A percentile compares a stretch with the other conserved stretches of the same genome.
phyloP scores from a whole-genome alignment of 1,140 invertebrate genomes.

The Aphis gossypii region DNA sequence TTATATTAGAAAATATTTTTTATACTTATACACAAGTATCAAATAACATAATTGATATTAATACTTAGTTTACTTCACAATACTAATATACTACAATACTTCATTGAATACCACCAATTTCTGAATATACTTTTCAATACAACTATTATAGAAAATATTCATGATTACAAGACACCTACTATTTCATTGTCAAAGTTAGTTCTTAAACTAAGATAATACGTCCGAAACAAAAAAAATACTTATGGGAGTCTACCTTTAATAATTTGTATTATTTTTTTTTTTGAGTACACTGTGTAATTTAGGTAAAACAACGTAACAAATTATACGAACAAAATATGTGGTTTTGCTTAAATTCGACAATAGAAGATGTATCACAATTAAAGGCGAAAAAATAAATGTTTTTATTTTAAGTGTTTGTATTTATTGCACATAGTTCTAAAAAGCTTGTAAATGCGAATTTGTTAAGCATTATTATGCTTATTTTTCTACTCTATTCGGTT shows the following conservation, averaged over 20 bases:
- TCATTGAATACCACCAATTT: background rate
- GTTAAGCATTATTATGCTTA: background rate
- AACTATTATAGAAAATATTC: background rate
- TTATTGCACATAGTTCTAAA: background rate
- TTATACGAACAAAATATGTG: background rate
- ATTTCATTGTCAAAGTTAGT: background rate
- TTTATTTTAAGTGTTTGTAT: background rate
- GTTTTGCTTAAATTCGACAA: background rate
- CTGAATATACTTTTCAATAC: background rate
- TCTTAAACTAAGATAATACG: background rate
- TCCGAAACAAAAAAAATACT: background rate
- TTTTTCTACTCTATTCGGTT: background rate
- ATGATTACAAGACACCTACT: background rate
- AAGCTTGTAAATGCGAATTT: slow-evolving; percentile 9
- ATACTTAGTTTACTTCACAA: background rate
- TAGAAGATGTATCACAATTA: background rate
- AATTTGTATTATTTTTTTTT: background rate
- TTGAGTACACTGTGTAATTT: background rate
- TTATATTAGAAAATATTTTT: background rate
- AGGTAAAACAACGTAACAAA: background rate
- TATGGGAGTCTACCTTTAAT: background rate
- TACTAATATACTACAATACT: background rate
- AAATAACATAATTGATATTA: background rate
- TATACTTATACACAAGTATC: background rate
- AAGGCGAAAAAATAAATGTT: background rate